Evolutionary conservation across 2,113 vertebrate species (phyloP), one percentile per base, ranked within the genome.

Genomic region (Ailuropoda melanoleuca): DNA sequence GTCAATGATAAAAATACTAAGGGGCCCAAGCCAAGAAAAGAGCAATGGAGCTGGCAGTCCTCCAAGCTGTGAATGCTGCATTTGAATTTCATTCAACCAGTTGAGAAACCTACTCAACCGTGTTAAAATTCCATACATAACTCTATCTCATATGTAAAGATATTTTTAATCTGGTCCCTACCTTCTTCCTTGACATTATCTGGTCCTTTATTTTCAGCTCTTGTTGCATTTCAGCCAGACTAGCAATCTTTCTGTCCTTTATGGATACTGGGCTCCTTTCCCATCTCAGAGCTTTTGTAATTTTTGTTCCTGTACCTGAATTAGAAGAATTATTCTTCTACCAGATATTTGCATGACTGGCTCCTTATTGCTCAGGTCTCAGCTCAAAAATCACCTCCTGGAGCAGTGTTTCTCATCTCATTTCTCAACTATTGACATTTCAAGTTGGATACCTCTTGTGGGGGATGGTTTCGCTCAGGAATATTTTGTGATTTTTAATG

Each of bases 1-100:
- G 66, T 95, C 91, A 96, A 55, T 60, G 90, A 96, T 93, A 96
- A 95, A 95, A 88, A 95, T 83, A 39, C 77, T 74, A 86, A 95
- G 31, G 68, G 48, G 60, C 64, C 10, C 4, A 34, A 12, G 3
- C 46, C 60, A 58, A 88, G 31, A 31, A 74, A 53, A 18, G 31
- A 26, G 31, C 37, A 34, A 0, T 15, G 14, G 0, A 18, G 34
- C 53, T 89, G 87, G 92, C 89, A 46, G 8, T 17, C 13, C 15
- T 89, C 90, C 92, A 92, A 6, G n/a, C 3, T 43, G 17, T 2
- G 48, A 34, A 50, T 75, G 12, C 29, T 6, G 3, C 21, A 53
- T 80, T 75, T 92, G 55, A 94, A 81, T 85, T 92, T 88, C 60
- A 80, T 66, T 60, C 66, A 78, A 23, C 26, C n/a, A 58, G 56